These are phyloP conservation scores for Halichoerus grypus DNA, from an alignment of 2,113 vertebrate species.

Conservation along the genomic window DNA sequence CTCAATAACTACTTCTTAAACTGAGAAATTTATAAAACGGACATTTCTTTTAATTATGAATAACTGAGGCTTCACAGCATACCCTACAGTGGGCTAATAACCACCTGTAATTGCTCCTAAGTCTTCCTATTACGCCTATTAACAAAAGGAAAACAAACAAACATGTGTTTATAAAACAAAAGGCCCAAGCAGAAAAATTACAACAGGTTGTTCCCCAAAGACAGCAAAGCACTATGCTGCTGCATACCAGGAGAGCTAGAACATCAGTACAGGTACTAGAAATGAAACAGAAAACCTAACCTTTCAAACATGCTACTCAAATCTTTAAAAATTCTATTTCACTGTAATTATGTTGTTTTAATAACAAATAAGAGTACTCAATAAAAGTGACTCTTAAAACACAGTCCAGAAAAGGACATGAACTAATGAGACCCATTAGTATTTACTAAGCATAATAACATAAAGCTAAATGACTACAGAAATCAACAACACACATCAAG, in stretches of 20 bases:
- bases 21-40: neutral
- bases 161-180: conserved; percentile 1
- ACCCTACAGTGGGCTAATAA: neutral
- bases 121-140: neutral
- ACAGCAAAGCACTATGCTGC: neutral
- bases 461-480: neutral
- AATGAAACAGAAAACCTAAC: conserved; percentile 39
- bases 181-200: conserved; percentile 38
- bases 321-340: conserved; percentile 41
- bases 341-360: conserved; percentile 11
- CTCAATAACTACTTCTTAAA: neutral
- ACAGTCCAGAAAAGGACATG: neutral
- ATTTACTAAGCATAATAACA: neutral
- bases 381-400: conserved; percentile 46
- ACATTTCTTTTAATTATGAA: conserved; percentile 1
- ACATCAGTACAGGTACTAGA: neutral
- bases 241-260: neutral
- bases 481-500: neutral
- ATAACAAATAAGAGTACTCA: conserved; percentile 17
- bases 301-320: conserved; percentile 19
- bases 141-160: neutral
- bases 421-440: neutral
- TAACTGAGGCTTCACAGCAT: conserved; percentile 29
- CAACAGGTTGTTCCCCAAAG: conserved; percentile 3
- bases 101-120: neutral